Conservation (phyloP, 2,888 invertebrate species). For the Heliconius ismenius region DNA sequence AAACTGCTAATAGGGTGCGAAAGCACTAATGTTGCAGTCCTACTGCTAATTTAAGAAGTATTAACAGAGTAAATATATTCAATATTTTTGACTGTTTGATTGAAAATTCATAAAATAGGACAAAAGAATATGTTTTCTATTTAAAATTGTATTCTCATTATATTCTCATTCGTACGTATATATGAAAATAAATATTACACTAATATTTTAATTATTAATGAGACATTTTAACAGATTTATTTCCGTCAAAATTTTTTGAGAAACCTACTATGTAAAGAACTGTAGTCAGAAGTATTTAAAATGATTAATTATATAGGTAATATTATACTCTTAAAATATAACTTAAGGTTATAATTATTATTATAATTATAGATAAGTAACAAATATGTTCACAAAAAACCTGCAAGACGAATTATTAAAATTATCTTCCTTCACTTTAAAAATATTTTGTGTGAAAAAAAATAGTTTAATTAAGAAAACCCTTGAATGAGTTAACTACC, state of each 20-base stretch:
- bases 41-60: not conserved
- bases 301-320: not conserved
- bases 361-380: not conserved
- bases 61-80: not conserved
- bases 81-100: not conserved
- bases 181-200: not conserved
- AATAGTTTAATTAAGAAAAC: not conserved
- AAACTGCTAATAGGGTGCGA: not conserved
- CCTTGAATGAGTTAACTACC: not conserved
- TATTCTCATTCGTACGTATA: not conserved
- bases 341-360: not conserved
- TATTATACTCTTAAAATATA: not conserved
- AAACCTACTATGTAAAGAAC: not conserved
- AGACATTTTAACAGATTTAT: not conserved
- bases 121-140: no score
- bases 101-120: not conserved
- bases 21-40: not conserved
- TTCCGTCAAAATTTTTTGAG: not conserved
- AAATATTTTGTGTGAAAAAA: not conserved
- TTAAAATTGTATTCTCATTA: no score
- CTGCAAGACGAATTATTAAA: not conserved
- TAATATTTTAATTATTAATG: not conserved
- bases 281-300: not conserved
- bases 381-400: not conserved
- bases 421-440: not conserved